phyloP scores from a whole-genome alignment of 2,888 invertebrate species.

The Nemoura dubitans region DNA sequence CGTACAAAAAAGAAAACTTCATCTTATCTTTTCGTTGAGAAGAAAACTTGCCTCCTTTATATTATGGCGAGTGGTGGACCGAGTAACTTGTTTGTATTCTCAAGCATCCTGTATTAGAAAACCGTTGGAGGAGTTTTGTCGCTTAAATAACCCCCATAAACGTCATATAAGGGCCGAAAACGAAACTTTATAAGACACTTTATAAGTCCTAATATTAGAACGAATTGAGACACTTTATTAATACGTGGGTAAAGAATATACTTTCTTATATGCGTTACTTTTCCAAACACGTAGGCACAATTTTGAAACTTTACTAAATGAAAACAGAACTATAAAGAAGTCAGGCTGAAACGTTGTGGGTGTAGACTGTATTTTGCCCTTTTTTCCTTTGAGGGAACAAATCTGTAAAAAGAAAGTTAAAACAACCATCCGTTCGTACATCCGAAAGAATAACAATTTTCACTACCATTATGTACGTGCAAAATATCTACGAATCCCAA shows the following conservation, averaged over 20 bases:
- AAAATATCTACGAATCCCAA: no score
- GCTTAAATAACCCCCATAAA: conserved; percentile 22
- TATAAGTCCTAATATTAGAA: conserved; percentile 32
- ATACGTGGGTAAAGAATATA: conserved; percentile 14
- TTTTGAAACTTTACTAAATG: conserved; percentile 18
- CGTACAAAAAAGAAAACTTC: no score
- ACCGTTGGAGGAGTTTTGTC: conserved; percentile 3
- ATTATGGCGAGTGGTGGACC: not conserved
- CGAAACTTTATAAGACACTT: conserved; percentile 30
- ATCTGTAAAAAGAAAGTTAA: not conserved
- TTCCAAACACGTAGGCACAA: conserved; percentile 29
- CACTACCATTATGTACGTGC: no score
- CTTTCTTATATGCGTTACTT: not conserved
- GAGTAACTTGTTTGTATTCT: not conserved
- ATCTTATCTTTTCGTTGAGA: no score
- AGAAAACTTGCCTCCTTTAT: no score
- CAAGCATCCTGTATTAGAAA: conserved; percentile 13
- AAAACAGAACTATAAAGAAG: conserved; percentile 19
- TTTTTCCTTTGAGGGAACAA: not conserved
- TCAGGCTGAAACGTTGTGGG: not conserved
- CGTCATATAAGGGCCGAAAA: conserved; percentile 21
- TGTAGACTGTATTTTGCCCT: not conserved
- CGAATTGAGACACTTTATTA: conserved; percentile 33
- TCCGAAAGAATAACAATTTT: no score
- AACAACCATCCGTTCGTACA: not conserved